A percentile compares a stretch with the other conserved stretches of the same genome.
Evolutionary conservation across 2,888 invertebrate species (phyloP).

Genomic region (Phoenoteleia sp.): DNA sequence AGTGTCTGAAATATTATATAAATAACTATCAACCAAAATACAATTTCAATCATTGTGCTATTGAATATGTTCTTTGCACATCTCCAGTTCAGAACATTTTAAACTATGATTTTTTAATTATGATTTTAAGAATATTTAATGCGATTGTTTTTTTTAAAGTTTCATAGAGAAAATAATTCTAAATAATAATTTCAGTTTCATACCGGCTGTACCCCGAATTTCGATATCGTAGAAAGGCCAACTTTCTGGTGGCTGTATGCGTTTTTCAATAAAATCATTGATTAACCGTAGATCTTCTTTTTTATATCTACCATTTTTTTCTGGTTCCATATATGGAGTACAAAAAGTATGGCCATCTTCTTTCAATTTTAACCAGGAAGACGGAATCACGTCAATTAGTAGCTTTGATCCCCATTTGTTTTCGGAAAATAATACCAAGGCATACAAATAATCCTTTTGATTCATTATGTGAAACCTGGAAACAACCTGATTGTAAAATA

Average conservation of each 20-base stretch:
- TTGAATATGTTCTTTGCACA: too few species aligned
- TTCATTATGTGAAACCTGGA: too few species aligned
- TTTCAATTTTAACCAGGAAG: not conserved
- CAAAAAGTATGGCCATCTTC: not conserved
- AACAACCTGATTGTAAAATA: too few species aligned
- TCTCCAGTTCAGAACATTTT: too few species aligned
- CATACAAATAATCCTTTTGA: too few species aligned
- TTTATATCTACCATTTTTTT: slow-evolving; percentile 1
- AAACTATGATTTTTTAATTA: not conserved
- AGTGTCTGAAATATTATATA: not conserved
- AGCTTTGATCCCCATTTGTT: too few species aligned
- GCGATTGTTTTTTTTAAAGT: not conserved
- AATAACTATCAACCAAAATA: not conserved
- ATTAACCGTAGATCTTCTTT: not conserved
- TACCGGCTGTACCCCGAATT: not conserved
- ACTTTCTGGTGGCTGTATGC: not conserved
- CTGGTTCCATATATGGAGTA: slow-evolving; percentile 5
- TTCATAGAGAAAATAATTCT: too few species aligned
- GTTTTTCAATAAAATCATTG: not conserved
- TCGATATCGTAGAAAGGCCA: slow-evolving; percentile 10
- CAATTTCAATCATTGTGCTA: too few species aligned
- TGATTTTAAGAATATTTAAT: not conserved
- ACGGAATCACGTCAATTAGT: not conserved
- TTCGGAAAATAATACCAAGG: too few species aligned
- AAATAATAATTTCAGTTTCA: not conserved